Evolutionary conservation across 2,113 vertebrate species (phyloP).

Genomic region (Edolisoma coerulescens): DNA sequence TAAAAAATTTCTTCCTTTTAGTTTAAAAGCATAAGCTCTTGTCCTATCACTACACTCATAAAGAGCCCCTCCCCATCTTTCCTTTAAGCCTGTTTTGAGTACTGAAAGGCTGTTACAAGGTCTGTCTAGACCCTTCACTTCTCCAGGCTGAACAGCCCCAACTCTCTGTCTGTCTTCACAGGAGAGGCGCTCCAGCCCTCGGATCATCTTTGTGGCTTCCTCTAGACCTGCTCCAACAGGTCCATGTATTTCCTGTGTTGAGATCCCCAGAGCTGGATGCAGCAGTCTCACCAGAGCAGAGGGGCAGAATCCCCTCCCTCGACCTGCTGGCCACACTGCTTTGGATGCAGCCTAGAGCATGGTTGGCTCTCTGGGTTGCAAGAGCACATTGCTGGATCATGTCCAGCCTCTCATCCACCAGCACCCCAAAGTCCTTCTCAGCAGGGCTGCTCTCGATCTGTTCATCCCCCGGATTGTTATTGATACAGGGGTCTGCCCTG

Average conservation of each 20-base stretch:
- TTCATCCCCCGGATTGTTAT: not conserved
- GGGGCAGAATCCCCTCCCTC: not conserved
- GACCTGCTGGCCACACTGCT: rapidly evolving
- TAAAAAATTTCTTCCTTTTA: not conserved
- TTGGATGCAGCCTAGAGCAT: not conserved
- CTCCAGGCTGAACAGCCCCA: not conserved
- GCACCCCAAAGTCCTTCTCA: not conserved
- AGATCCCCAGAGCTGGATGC: not conserved
- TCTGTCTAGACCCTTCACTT: not conserved
- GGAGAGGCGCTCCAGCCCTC: not conserved
- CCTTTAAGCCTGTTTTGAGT: not conserved
- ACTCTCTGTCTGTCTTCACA: not conserved
- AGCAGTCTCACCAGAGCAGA: not conserved
- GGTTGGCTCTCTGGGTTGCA: not conserved
- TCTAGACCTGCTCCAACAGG: not conserved
- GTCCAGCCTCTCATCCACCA: not conserved
- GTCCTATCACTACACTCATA: not conserved
- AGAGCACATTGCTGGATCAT: not conserved
- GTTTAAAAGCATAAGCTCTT: not conserved
- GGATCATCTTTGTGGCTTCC: not conserved
- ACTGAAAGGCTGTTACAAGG: not conserved
- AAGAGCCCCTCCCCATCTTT: not conserved
- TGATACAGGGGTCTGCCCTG: not conserved
- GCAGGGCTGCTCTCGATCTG: not conserved
- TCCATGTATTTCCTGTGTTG: not conserved